phyloP scores from a whole-genome alignment of 1,140 invertebrate genomes.

The Paraescarpia echinospica region DNA sequence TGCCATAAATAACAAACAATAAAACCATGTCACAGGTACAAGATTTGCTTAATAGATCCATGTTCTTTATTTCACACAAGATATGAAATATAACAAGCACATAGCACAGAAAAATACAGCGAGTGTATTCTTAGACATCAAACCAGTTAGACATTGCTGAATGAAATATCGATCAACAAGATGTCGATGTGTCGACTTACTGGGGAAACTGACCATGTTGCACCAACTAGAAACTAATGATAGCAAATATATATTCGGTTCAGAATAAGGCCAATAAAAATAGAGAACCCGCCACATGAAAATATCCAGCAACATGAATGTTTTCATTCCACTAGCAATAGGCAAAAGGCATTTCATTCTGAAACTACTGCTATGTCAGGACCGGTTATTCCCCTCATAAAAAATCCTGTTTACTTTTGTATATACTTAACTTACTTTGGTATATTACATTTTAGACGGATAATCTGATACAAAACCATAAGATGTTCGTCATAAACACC shows the following conservation, averaged over 20 bases:
- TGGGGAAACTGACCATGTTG: background rate
- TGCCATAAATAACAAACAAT: background rate
- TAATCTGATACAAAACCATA: background rate
- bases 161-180: background rate
- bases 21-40: background rate
- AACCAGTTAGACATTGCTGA: background rate
- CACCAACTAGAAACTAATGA: too few species aligned
- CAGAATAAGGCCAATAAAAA: background rate
- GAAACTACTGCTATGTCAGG: background rate
- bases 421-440: background rate
- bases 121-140: background rate
- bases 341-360: background rate
- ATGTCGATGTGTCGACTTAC: background rate
- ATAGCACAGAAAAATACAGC: background rate
- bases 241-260: background rate
- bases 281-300: background rate
- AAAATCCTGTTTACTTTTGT: background rate
- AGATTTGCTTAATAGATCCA: background rate
- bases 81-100: background rate
- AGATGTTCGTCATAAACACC: background rate
- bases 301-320: background rate
- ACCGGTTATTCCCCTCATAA: background rate
- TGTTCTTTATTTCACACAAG: slow-evolving; percentile 6
- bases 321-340: background rate
- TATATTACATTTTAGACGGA: background rate